phyloP scores from a whole-genome alignment of 2,797 vertebrate species.

The Scolopax rusticola region DNA sequence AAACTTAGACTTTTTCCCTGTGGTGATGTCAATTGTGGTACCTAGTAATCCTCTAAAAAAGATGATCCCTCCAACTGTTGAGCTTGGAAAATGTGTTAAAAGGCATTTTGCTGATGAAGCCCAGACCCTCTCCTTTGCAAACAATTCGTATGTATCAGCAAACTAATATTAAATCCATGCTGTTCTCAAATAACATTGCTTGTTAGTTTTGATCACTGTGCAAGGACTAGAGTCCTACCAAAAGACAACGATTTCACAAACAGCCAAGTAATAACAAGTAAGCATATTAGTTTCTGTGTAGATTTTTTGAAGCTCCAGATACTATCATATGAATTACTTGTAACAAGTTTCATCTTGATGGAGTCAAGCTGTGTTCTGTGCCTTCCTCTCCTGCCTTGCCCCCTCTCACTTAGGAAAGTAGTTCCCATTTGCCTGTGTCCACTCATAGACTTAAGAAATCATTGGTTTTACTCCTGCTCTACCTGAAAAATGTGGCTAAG shows the following conservation, averaged over 20 bases:
- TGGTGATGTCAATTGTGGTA: background rate
- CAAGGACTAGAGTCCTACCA: background rate
- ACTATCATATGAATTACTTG: background rate
- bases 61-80: background rate
- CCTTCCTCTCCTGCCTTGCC: background rate
- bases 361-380: background rate
- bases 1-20: background rate
- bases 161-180: background rate
- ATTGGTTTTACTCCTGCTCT: background rate
- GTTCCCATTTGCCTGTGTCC: background rate
- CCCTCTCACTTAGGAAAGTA: background rate
- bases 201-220: background rate
- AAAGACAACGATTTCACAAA: background rate
- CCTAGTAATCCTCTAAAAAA: background rate
- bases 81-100: background rate
- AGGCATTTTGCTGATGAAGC: background rate
- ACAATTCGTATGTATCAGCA: background rate
- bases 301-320: background rate
- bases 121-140: background rate
- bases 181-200: background rate
- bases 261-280: background rate
- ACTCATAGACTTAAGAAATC: background rate
- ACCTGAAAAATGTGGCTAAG: background rate
- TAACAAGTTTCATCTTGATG: background rate
- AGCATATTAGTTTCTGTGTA: background rate